Base-by-base conservation (phyloP, 2,113 vertebrate species). In the Pygoscelis antarcticus region DNA sequence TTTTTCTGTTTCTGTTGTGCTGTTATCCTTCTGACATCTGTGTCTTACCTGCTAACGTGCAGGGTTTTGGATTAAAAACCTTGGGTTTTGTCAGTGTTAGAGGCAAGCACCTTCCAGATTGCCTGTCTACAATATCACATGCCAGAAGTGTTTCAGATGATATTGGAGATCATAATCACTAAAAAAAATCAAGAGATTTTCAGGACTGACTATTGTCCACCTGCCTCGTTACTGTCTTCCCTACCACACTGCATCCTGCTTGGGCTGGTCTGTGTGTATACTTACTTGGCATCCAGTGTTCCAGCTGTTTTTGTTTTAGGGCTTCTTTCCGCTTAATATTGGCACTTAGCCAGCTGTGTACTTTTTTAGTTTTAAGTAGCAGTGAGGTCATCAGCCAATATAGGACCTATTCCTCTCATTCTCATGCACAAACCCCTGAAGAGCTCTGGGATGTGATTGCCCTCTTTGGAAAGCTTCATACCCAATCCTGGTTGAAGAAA, bases 301-400 rank as follows among this genome's bases (percentile, higher is more conserved):
- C 74, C 80, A 70, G 64, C 87, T 87, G 17, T 81, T 97, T 93
- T 93, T 95, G 58, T 81, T 89, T 89, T 83, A 83, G 77, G 81
- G 60, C 68, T 93, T 83, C 87, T 95, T 95, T 95, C 96, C 93
- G 84, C 94, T 96, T 89, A 79, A 23, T 32, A 1, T 4, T 89
- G 93, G 87, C 72, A 4, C 12, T 42, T 64, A 44, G 69, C 90
- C 94, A 95, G 57, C 70, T 66, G 51, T 71, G 75, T 58, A 64
- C 88, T 91, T 94, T 60, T 55, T 85, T 46, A 71, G 57, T 44
- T 91, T 71, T 70, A 87, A 85, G 92, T 27, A 88, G 78, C 82
- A 60, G 23, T 76, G 92, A 88, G 71, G 65, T 93, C 75, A 79
- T 68, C 79, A 64, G 57, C 69, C 42, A 26, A 89, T 87, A 51